Base-by-base conservation (phyloP, 30 jellyfish, hydroid and myxozoan species). In the Aurelia sp. region DNA sequence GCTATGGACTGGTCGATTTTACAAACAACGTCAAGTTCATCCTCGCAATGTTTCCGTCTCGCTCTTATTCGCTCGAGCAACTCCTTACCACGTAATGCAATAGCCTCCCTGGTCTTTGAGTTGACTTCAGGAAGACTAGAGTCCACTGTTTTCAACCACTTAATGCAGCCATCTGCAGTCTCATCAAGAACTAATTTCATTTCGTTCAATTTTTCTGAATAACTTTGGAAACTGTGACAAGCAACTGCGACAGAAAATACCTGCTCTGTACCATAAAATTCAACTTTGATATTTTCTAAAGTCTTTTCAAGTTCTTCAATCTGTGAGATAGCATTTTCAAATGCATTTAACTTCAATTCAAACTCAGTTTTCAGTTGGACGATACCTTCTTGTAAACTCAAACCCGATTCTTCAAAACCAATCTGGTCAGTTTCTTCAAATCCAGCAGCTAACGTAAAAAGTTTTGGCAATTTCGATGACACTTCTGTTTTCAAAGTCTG, bases 401-500 rank as follows among this genome's bases (percentile, higher is more conserved):
- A 51, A 44, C 65, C 60, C 3, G 69, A 80, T 12, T 20, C 51
- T 40, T 72, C 87, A 16, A 72, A 18, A 40, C 31, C 31, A 7
- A 35, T 5, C 20, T 35, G 18, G 2, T n/a, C 75, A 33, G 9
- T 35, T 5, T 8, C 61, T 35, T 44, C 53, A 41, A 6, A 55
- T 9, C 33, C 77, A 3, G 18, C 50, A n/a, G 38, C 58, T 13
- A 81, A 38, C 15, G 50, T 13, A 17, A 81, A 81, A 53, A 66
- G 51, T 18, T 76, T 72, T 35, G 86, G 88, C 82, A 84, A 41
- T 19, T 67, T 70, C 50, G 68, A 27, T 18, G 91, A 48, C 24
- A 67, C 76, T 24, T 67, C 91, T 22, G 24, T 15, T 40, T 81
- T 81, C 71, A 81, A 67, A 27, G 17, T 47, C 21, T 50, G 67